Percentiles rank a stretch among this genome's conserved stretches.
These are phyloP conservation scores for Zele albiditarsus DNA, from an alignment of 2,888 invertebrate species.

Conservation along the genomic window DNA sequence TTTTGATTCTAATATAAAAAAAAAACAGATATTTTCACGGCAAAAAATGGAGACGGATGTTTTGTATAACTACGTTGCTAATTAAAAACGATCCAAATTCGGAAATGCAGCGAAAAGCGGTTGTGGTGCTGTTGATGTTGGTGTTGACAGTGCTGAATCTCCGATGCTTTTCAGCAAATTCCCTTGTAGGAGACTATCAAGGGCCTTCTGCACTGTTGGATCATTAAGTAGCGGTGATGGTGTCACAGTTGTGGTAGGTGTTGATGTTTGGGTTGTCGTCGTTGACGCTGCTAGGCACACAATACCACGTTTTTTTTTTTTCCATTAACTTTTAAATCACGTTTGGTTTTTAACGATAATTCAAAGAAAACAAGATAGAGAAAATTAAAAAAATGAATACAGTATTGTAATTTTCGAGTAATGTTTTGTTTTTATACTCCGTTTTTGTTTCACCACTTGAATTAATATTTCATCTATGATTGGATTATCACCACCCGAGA, in stretches of 20 bases:
- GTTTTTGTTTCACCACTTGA: neutral
- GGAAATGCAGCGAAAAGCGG: slow-evolving; percentile 71
- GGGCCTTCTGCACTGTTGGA: slow-evolving; percentile 85
- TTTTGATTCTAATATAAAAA: slow-evolving; percentile 10
- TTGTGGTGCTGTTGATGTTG: slow-evolving; percentile 56
- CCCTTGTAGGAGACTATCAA: slow-evolving; percentile 80
- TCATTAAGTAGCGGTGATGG: slow-evolving; percentile 81
- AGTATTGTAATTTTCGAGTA: neutral
- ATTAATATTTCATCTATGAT: neutral
- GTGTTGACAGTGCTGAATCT: slow-evolving; percentile 62
- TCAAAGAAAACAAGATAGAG: slow-evolving; percentile 1
- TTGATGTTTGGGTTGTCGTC: slow-evolving; percentile 56
- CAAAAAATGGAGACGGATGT: neutral
- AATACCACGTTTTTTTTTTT: slow-evolving; percentile 55
- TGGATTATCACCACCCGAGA: slow-evolving; percentile 23
- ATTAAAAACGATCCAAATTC: slow-evolving; percentile 69
- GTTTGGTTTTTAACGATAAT: slow-evolving; percentile 1
- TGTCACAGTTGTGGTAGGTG: slow-evolving; percentile 64
- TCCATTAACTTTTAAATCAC: slow-evolving; percentile 24
- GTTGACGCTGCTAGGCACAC: slow-evolving; percentile 68
- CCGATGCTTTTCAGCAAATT: slow-evolving; percentile 76
- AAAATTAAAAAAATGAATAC: slow-evolving; percentile 19
- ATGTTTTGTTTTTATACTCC: neutral
- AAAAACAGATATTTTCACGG: neutral
- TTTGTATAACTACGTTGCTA: neutral